These are phyloP conservation scores for Globodera rostochiensis DNA, from an alignment of 1,140 invertebrate genomes.

Conservation along the genomic window DNA sequence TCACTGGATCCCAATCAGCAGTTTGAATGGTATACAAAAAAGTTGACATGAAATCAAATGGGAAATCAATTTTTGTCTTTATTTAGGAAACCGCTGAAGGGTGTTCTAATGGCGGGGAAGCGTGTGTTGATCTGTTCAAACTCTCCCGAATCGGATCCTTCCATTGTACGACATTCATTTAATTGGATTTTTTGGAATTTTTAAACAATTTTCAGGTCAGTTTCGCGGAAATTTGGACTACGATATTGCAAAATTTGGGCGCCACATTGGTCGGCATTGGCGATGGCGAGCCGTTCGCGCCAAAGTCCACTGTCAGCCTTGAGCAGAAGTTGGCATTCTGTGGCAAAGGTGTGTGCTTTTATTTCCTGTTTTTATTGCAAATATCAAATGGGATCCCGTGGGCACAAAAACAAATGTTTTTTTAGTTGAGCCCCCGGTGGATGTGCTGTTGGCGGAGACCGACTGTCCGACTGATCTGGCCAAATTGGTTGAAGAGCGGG, in stretches of 20 bases:
- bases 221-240: conserved; percentile 57
- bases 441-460: conserved; percentile 51
- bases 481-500: conserved; percentile 17
- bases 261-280: conserved; percentile 43
- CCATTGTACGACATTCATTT: background rate
- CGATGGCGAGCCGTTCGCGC: background rate
- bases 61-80: background rate
- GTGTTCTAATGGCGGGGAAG: conserved; percentile 43
- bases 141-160: conserved; percentile 14
- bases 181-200: background rate
- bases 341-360: conserved; percentile 24
- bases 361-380: no score
- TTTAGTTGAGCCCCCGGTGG: conserved; percentile 34
- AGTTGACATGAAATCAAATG: background rate
- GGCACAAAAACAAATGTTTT: background rate
- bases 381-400: no score
- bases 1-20: conserved; percentile 10
- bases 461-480: conserved; percentile 41
- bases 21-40: conserved; percentile 28
- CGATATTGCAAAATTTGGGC: conserved; percentile 51
- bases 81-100: conserved; percentile 48
- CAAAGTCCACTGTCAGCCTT: conserved; percentile 9
- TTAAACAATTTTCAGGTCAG: conserved; percentile 12
- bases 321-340: conserved; percentile 22
- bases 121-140: conserved; percentile 38